phyloP scores from a whole-genome alignment of 2,113 vertebrate genomes.

The Dendrocopos noguchii region DNA sequence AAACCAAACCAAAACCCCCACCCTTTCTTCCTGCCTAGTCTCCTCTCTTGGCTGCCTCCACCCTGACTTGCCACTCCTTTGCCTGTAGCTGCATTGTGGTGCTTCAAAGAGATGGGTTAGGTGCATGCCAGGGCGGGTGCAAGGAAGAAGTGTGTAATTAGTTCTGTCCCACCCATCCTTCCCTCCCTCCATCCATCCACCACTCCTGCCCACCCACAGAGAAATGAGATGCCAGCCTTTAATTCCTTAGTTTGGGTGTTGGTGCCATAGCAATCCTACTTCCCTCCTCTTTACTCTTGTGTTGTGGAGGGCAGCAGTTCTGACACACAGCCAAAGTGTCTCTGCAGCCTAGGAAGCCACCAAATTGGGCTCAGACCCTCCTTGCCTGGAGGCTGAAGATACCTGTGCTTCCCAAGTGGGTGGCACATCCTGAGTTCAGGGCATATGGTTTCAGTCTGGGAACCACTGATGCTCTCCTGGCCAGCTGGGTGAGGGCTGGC shows the following conservation, averaged over 20 bases:
- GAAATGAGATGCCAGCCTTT: not conserved
- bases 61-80: not conserved
- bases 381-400: not conserved
- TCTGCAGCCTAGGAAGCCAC: not conserved
- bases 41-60: not conserved
- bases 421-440: not conserved
- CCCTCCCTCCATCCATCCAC: not conserved
- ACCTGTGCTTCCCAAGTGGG: rapidly evolving
- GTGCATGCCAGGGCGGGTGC: rapidly evolving
- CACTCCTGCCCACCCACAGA: not conserved
- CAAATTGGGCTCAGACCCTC: not conserved
- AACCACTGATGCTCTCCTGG: not conserved
- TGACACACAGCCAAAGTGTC: not conserved
- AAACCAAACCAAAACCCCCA: no score
- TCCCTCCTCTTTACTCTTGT: not conserved
- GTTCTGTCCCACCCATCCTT: not conserved
- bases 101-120: not conserved
- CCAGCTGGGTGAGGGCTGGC: not conserved
- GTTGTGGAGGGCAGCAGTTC: not conserved
- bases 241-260: not conserved
- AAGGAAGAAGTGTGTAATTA: not conserved
- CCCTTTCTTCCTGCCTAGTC: not conserved
- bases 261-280: rapidly evolving
- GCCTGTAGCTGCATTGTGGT: rapidly evolving
- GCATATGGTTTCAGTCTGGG: not conserved